A percentile compares a stretch with the other conserved stretches of the same genome.
These are phyloP conservation scores for Bradysia coprophila DNA, from an alignment of 1,140 invertebrate species.

Conservation along the genomic window DNA sequence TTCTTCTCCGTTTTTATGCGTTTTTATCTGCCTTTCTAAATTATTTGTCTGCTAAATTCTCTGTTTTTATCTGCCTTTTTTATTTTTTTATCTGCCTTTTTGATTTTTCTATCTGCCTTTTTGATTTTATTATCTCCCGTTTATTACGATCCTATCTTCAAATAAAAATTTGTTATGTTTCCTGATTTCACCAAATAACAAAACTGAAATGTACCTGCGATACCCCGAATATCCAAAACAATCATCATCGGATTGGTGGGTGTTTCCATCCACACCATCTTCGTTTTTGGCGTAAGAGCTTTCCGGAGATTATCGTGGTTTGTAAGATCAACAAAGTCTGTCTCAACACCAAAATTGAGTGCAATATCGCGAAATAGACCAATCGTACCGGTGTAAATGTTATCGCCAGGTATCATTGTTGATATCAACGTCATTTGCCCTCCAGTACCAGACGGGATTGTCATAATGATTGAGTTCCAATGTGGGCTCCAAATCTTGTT, in stretches of 20 bases:
- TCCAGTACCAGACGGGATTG: constrained; percentile 66
- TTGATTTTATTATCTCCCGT: no score
- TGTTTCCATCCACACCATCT: constrained; percentile 62
- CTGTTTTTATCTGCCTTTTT: no score
- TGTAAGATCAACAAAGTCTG: constrained; percentile 52
- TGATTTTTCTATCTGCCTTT: no score
- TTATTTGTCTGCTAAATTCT: not conserved
- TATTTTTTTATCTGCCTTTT: no score
- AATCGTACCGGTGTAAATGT: constrained; percentile 62
- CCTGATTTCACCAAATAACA: no score
- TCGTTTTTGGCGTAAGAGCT: constrained; percentile 51
- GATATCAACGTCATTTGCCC: constrained; percentile 38
- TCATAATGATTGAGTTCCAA: constrained; percentile 50
- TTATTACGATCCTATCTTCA: no score
- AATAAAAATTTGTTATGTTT: no score
- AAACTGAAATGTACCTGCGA: constrained; percentile 34
- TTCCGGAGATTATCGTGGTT: constrained; percentile 35
- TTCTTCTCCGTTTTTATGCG: no score
- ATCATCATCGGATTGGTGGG: constrained; percentile 71
- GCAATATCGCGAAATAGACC: constrained; percentile 26
- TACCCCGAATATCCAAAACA: constrained; percentile 48
- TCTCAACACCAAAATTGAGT: constrained; percentile 34
- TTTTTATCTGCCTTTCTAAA: no score
- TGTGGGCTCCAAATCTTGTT: no score
- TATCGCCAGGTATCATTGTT: constrained; percentile 48